Base-by-base conservation (phyloP, 2,888 invertebrate genomes). In the Strigamia crassipes region DNA sequence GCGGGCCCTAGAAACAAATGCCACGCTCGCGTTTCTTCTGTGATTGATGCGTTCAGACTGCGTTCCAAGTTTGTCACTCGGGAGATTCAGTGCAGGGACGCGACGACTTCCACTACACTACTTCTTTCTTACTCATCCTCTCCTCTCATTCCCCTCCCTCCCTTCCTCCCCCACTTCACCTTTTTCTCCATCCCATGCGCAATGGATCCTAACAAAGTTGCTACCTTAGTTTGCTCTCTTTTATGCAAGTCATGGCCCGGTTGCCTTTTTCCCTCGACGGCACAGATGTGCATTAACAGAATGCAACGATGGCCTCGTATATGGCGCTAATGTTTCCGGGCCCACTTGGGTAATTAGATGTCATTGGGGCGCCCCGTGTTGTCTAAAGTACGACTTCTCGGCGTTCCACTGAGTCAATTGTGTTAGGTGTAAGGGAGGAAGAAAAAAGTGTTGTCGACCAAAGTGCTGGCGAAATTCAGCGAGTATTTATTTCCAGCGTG, bases 291-390 rank as follows among this genome's bases (percentile, higher is more conserved):
- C 78, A 78, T 78, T 78, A 78, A 42, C 38, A 78, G 38, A 42
- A 21, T 42, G 78, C 41, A 21, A 78, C 41, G 42, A 42, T 21
- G 78, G 73, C 13, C 73, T 73, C 27, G 73, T 73, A 78, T 18
- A 42, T 42, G 78, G 38, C 78, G 80, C 80, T 80, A 80, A 80
- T 80, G 80, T 80, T 41, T 46, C 46, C 51, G 80, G 56, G 27
- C 80, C 80, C 80, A 80, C 80, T 80, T 80, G 80, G 80, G 80
- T 80, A 80, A 80, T 80, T 80, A 80, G 80, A 46, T 80, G 80
- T 31, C 79, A 78, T 73, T 73, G 73, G 73, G 79, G 79, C 79
- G 79, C 42, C 73, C 73, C 73, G 73, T 73, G 73, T 73, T 73
- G 73, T 73, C 73, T 73, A 73, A 73, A 73, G 73, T 73, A 73